Percentiles rank a stretch among this genome's conserved stretches.
These are phyloP conservation scores for Leptura quadrifasciata DNA, from an alignment of 2,888 invertebrate species.

Conservation along the genomic window DNA sequence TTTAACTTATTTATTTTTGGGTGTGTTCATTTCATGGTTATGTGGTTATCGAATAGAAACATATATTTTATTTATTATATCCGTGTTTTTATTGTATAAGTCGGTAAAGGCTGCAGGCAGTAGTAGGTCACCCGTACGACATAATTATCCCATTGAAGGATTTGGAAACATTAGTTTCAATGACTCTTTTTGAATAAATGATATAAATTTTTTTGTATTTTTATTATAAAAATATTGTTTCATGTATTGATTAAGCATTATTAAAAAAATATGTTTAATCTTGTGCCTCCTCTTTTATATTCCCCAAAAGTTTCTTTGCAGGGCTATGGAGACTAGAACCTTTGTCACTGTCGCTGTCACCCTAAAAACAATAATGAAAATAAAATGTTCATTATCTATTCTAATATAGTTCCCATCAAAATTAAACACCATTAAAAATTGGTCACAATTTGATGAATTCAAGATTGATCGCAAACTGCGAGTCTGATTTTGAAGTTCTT, in stretches of 20 bases:
- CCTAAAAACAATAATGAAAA: conserved; percentile 58
- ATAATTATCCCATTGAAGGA: conserved; percentile 66
- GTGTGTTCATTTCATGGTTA: conserved; percentile 75
- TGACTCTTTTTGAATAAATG: conserved; percentile 64
- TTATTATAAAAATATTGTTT: conserved; percentile 19
- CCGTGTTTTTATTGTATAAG: conserved; percentile 75
- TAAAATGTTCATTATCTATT: background rate
- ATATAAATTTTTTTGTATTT: conserved; percentile 17
- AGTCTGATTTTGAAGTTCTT: too few species aligned
- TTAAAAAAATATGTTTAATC: conserved; percentile 49
- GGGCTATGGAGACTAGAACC: conserved; percentile 53
- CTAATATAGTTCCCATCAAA: too few species aligned
- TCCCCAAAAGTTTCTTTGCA: conserved; percentile 69
- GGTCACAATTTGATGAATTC: too few species aligned
- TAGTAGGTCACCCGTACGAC: conserved; percentile 55
- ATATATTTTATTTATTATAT: conserved; percentile 74
- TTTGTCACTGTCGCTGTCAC: conserved; percentile 66
- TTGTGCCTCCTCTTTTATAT: conserved; percentile 70
- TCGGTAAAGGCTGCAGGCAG: conserved; percentile 73
- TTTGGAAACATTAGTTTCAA: conserved; percentile 69
- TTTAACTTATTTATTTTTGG: conserved; percentile 76
- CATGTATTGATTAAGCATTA: conserved; percentile 2
- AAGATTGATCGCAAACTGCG: too few species aligned
- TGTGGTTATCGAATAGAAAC: conserved; percentile 76
- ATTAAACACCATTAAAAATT: too few species aligned